Base-by-base conservation (phyloP, 64 coral and sea anemone species). In the Pachyseris speciosa region DNA sequence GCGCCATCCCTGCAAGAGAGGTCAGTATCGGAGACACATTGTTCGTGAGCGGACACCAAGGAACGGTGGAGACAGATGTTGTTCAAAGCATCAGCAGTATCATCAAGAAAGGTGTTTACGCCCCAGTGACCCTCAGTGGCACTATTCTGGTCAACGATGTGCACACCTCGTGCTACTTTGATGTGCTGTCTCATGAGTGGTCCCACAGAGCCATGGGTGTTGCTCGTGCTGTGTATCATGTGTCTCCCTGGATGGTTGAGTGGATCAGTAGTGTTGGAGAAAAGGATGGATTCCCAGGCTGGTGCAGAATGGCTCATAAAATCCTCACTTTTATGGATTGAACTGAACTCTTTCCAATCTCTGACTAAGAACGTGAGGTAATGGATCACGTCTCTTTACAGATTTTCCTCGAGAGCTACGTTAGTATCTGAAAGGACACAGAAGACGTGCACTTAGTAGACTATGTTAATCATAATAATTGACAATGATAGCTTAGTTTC, bases 81-180 rank as follows among this genome's bases (percentile, higher is more conserved):
- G 65, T 68, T 17, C 65, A 68, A 12, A 2, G 13, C 10, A 36
- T 68, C 31, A 68, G 65, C 28, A 34, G 3, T 37, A 30, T 68
- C 11, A 15, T 36, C 15, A 30, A 68, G 65, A 68, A 68, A 68
- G 65, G 65, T 68, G 65, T 68, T 32, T 68, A 68, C 65, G 65
- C 65, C 28, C 65, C 65, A 68, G 65, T 68, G 10, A 68, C 65
- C 65, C 65, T 33, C 65, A 68, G 65, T 68, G 65, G 65, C 65
- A 68, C 65, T 36, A 37, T 68, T 68, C 30, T 68, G 65, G 30
- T 68, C 31, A 68, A 68, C 65, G 65, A 68, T 68, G 65, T 68
- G 29, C 31, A 68, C 65, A 68, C 65, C 30, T 68, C 65, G 9
- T 68, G 30, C 30, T 68, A 68, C 65, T 68, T 68, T 68, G 65